Evolutionary conservation across 2,888 invertebrate species (phyloP), one percentile per base, ranked within the genome.

Genomic region (Pasiphila rectangulata): DNA sequence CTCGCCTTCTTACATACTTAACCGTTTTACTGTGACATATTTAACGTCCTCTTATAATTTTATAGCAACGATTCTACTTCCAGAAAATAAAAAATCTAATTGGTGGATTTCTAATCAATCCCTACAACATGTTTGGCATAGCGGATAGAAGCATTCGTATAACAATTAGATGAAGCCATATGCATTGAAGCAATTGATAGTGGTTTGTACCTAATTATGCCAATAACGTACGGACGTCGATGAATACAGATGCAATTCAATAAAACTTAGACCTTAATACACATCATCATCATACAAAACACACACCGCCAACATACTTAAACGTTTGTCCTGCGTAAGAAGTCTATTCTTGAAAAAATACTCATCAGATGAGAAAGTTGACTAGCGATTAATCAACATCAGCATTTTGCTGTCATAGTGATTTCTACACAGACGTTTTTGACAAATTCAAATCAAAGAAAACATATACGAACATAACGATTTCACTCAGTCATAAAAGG

Each of bases 1-100:
- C 64, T 57, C 59, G 51, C 53, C 63, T 70, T 62, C 69, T 75
- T 62, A 74, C 7, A 78, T 77, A 79, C 75, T 73, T 73, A 76
- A 65, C 54, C 37, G 45, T 51, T 61, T 42, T 20, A 56, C 50
- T 46, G 24, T 45, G 36, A 30, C 25, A 44, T 45, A 20, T 15
- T 42, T 10, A 21, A 21, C 13, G 29, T 32, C 6, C 6, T 41
- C 7, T 20, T 15, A n/a, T n/a, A n/a, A n/a, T n/a, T n/a, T n/a
- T n/a, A n/a, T n/a, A n/a, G n/a, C n/a, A n/a, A n/a, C n/a, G n/a
- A n/a, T n/a, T n/a, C n/a, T n/a, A n/a, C n/a, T n/a, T n/a, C n/a
- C n/a, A n/a, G n/a, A n/a, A n/a, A n/a, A n/a, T n/a, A n/a, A n/a
- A n/a, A 16, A 16, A 12, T 3, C 17, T 17, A 30, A 1, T 16